Evolutionary conservation across 2,113 vertebrate genomes (phyloP).

Genomic region (Panthera uncia): DNA sequence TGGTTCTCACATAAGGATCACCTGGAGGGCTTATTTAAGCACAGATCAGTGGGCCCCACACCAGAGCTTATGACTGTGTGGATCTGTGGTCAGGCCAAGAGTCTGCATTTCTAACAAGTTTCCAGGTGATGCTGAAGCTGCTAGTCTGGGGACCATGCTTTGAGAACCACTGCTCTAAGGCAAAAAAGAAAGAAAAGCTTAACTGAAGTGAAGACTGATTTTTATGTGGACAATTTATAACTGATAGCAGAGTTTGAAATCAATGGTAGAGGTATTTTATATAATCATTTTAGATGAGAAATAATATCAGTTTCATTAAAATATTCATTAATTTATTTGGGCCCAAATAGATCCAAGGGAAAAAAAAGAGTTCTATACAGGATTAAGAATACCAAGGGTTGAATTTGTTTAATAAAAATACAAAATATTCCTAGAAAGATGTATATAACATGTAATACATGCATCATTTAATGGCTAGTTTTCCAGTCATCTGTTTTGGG

Average conservation of each 20-base stretch:
- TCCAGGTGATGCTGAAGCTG: not conserved
- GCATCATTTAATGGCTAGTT: not conserved
- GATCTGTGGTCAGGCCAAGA: not conserved
- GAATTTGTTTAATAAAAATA: slow-evolving; percentile 7
- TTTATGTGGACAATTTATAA: not conserved
- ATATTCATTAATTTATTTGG: slow-evolving; percentile 11
- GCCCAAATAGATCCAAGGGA: not conserved
- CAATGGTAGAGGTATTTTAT: not conserved
- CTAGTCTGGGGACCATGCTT: not conserved
- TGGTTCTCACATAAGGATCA: not conserved
- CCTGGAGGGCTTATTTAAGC: not conserved
- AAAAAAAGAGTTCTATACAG: not conserved
- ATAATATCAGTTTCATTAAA: not conserved
- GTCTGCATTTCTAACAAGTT: not conserved
- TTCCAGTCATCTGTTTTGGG: slow-evolving; percentile 22
- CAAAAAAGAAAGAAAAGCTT: not conserved
- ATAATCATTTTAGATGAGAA: slow-evolving; percentile 12
- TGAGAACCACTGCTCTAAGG: not conserved
- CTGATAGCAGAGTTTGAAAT: slow-evolving; percentile 12
- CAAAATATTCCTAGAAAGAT: slow-evolving; percentile 32
- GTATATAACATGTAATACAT: not conserved
- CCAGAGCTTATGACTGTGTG: not conserved
- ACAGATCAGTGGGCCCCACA: not conserved
- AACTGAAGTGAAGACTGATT: slow-evolving; percentile 13
- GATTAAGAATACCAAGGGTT: not conserved